Conservation (phyloP, 2,797 vertebrate species). For the Mormyrops attenuatus region DNA sequence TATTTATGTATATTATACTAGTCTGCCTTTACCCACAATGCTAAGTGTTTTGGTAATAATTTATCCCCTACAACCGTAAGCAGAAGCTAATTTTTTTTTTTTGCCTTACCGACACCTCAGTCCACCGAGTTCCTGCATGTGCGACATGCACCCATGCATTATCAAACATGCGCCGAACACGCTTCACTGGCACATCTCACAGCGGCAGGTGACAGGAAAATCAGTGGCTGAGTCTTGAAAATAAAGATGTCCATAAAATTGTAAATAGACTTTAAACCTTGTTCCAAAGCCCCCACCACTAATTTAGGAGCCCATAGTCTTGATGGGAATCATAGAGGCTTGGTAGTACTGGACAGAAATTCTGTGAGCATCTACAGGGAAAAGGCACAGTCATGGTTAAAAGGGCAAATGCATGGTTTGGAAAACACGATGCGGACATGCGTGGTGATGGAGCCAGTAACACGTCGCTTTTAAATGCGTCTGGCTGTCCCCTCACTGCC, state of each 20-base stretch:
- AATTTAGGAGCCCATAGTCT: conserved; percentile 14
- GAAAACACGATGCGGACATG: neutral
- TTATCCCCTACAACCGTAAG: neutral
- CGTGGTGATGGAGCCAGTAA: neutral
- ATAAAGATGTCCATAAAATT: conserved; percentile 39
- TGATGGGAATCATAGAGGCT: neutral
- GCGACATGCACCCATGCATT: conserved; percentile 45
- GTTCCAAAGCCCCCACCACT: conserved; percentile 20
- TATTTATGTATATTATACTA: neutral
- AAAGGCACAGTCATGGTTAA: conserved; percentile 6
- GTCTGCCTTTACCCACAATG: neutral
- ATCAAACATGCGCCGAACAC: conserved; percentile 45
- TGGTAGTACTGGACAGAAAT: neutral
- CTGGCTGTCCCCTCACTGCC: neutral
- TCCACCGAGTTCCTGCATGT: neutral
- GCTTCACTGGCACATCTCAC: conserved; percentile 34
- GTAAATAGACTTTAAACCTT: conserved; percentile 23
- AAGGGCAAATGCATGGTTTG: conserved; percentile 1
- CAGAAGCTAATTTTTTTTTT: neutral
- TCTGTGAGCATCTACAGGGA: neutral
- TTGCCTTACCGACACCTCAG: neutral
- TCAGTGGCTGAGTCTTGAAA: conserved; percentile 44
- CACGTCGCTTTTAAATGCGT: neutral
- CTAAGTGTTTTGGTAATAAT: neutral
- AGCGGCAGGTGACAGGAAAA: conserved; percentile 37